Percentiles rank a stretch among this genome's conserved stretches.
phyloP scores from a whole-genome alignment of 2,797 vertebrate genomes.

The Pipistrellus nathusii region DNA sequence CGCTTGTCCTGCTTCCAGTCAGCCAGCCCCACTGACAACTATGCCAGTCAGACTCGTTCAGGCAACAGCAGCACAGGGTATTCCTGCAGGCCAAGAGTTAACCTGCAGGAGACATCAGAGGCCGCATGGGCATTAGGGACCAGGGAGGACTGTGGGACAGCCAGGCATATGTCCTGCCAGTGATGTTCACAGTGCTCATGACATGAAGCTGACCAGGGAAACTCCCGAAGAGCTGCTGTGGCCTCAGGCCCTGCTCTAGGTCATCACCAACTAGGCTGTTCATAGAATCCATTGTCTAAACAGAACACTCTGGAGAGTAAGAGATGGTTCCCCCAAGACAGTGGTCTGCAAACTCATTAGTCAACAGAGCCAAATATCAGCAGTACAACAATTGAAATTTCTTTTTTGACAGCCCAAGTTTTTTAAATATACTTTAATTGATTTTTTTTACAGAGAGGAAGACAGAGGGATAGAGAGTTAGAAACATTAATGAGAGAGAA shows the following conservation, averaged over 20 bases:
- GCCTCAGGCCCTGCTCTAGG: neutral
- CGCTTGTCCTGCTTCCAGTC: neutral
- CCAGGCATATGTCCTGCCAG: neutral
- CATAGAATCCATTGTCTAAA: neutral
- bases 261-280: neutral
- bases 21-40: neutral
- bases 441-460: too few species aligned
- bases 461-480: too few species aligned
- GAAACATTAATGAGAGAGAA: too few species aligned
- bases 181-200: neutral
- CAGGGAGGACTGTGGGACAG: neutral
- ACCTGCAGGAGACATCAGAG: neutral
- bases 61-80: neutral
- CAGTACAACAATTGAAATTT: too few species aligned
- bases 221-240: neutral
- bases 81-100: neutral
- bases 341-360: too few species aligned
- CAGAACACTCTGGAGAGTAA: neutral
- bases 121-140: neutral
- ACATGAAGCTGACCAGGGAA: neutral
- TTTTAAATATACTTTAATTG: too few species aligned
- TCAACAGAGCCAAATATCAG: too few species aligned
- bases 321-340: neutral
- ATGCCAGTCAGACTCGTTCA: neutral
- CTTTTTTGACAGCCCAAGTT: too few species aligned